These are phyloP conservation scores for Sebastes taczanowskii DNA, from an alignment of 2,797 vertebrate species.

Conservation along the genomic window DNA sequence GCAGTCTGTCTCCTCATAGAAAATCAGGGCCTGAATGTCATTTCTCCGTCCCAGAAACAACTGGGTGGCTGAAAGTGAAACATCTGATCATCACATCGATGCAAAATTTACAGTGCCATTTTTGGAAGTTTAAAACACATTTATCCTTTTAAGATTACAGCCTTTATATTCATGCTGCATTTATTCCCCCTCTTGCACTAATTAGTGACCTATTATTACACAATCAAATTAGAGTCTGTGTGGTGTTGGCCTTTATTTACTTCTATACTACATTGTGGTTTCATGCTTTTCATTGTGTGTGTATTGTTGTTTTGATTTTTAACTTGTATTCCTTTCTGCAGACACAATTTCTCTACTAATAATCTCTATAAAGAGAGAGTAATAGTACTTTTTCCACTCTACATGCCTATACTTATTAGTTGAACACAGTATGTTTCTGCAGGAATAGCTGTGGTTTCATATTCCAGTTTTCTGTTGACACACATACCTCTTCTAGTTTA, in stretches of 20 bases:
- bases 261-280: background rate
- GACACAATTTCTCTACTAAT: background rate
- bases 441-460: background rate
- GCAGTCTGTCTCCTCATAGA: constrained; percentile 44
- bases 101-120: background rate
- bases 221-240: background rate
- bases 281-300: background rate
- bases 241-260: background rate
- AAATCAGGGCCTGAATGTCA: constrained; percentile 21
- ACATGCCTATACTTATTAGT: background rate
- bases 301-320: background rate
- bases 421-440: background rate
- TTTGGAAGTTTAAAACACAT: background rate
- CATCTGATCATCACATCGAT: background rate
- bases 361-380: background rate
- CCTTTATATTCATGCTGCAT: background rate
- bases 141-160: background rate
- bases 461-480: background rate
- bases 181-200: background rate
- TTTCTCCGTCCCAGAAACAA: constrained; percentile 5
- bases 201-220: background rate
- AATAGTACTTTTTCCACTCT: background rate
- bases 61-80: background rate
- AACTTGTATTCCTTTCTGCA: background rate
- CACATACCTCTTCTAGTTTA: constrained; percentile 13